A percentile compares a stretch with the other conserved stretches of the same genome.
phyloP scores from a whole-genome alignment of 2,797 vertebrate genomes.

The Mionectes olivaceus region DNA sequence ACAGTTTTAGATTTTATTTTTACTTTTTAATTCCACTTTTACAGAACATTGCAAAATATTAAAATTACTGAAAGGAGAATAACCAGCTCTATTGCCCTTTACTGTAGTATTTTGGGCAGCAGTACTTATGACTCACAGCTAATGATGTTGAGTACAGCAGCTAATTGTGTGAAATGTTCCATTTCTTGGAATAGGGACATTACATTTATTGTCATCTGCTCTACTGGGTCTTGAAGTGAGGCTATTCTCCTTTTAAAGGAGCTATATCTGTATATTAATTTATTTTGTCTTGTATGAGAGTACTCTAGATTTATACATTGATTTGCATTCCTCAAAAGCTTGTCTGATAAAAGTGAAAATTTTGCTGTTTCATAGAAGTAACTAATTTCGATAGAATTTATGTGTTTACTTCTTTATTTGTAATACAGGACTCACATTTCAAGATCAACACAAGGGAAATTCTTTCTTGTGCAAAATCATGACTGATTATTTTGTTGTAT shows the following conservation, averaged over 20 bases:
- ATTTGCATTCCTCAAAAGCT: not conserved
- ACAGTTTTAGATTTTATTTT: not conserved
- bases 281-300: not conserved
- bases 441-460: not conserved
- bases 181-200: not conserved
- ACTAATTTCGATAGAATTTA: not conserved
- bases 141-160: not conserved
- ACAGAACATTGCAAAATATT: not conserved
- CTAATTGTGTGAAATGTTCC: slow-evolving; percentile 22
- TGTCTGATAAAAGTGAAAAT: not conserved
- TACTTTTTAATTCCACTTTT: not conserved
- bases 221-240: not conserved
- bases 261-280: not conserved
- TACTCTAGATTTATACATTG: not conserved
- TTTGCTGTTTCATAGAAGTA: not conserved
- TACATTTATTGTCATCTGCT: slow-evolving; percentile 21
- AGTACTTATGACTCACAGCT: not conserved
- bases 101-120: not conserved
- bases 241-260: not conserved
- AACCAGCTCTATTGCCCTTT: not conserved
- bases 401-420: not conserved
- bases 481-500: not conserved
- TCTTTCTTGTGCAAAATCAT: not conserved
- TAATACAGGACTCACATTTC: not conserved
- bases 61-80: not conserved